Base-by-base conservation (phyloP, 2,113 vertebrate species). In the Oplegnathus fasciatus region DNA sequence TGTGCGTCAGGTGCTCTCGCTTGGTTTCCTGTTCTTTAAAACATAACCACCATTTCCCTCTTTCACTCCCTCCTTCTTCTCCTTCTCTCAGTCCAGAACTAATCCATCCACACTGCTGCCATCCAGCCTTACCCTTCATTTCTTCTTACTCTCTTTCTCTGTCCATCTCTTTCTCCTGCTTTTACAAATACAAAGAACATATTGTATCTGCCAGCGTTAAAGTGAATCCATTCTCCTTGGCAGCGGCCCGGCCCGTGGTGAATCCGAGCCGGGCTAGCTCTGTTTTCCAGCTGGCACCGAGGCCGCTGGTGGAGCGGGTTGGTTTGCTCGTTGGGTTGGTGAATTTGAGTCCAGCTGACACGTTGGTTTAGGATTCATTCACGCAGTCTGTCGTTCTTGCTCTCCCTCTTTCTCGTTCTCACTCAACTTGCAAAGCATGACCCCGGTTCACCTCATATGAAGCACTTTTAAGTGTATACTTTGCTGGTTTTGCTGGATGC, bases 1-100 rank as follows among this genome's bases (percentile, higher is more conserved):
- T 92, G 89, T 91, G 93, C 73, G 84, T 96, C 94, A 96, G 94
- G 94, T 95, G 95, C 93, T 94, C 86, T 75, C 68, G 22, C 85
- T 86, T 52, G 17, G 67, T 90, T 95, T 95, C 92, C 94, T 94
- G 88, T 91, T 92, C 86, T 92, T 91, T 88, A 87, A 88, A 94
- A 88, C 85, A 90, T 76, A 89, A 79, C 84, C 73, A 80, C 64
- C 46, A 11, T 75, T 89, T 87, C 84, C 80, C 72, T 67, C 46
- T 82, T 68, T 89, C 75, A 18, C 80, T 81, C 79, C 52, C 65
- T 61, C 81, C 50, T 67, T 44, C 72, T 67, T 50, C 73, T 78
- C 46, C 55, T 58, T 88, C 73, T 40, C 66, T 83, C 76, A 55
- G 66, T 84, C 75, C 85, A 78, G 61, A 81, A 48, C 24, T 58